Conservation (phyloP, 2,888 invertebrate genomes). For the Dendrolimus houi region DNA sequence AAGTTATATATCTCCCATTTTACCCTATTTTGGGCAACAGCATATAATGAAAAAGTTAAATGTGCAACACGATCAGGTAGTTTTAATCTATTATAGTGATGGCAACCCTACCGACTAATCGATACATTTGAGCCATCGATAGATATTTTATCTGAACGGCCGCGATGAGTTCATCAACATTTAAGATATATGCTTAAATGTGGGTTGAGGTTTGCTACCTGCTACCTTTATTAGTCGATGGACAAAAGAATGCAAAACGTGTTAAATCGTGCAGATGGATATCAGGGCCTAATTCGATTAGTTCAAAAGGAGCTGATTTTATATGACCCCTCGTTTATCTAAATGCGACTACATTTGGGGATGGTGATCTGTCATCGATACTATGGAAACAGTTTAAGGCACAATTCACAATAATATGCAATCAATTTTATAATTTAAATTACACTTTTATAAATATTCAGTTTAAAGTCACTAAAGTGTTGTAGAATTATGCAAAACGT, state of each 20-base stretch:
- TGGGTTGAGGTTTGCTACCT: constrained; percentile 57
- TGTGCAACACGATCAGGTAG: too few species aligned
- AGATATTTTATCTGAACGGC: constrained; percentile 47
- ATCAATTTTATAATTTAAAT: too few species aligned
- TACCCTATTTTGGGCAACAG: too few species aligned
- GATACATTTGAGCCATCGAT: constrained; percentile 40
- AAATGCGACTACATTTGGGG: constrained; percentile 45
- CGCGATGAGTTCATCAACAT: constrained; percentile 69
- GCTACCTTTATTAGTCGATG: constrained; percentile 60
- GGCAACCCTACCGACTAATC: constrained; percentile 25
- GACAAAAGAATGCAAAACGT: constrained; percentile 71
- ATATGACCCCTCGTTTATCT: constrained; percentile 67
- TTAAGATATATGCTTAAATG: constrained; percentile 51
- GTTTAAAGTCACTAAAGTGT: too few species aligned
- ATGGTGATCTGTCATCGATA: constrained; percentile 13
- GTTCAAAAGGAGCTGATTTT: constrained; percentile 68
- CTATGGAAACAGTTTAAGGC: too few species aligned
- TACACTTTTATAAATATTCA: too few species aligned
- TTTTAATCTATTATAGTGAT: not conserved
- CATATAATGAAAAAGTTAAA: too few species aligned
- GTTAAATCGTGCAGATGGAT: constrained; percentile 69
- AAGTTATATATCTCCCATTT: too few species aligned
- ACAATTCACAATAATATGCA: too few species aligned
- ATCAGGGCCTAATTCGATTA: constrained; percentile 72
- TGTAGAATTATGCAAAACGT: too few species aligned